Evolutionary conservation across 2,113 vertebrate genomes (phyloP).

Genomic region (Cyphomyrus discorhynchus): DNA sequence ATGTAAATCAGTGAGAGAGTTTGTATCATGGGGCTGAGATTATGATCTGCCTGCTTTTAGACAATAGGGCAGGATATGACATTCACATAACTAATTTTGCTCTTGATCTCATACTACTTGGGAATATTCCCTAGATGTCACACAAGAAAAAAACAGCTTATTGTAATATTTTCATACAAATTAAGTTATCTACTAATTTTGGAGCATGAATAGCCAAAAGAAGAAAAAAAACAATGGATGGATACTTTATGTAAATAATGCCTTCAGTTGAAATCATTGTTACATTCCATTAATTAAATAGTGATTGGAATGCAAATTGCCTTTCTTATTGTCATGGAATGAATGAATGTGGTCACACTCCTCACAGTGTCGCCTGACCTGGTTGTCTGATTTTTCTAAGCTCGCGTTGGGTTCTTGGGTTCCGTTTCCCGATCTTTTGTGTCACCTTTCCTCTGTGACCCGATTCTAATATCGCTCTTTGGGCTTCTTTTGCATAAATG

Average conservation of each 20-base stretch:
- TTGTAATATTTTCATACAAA: slow-evolving; percentile 5
- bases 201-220: background rate
- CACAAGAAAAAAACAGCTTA: background rate
- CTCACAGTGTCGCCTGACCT: no score
- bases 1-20: background rate
- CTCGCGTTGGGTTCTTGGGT: background rate
- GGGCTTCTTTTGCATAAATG: slow-evolving; percentile 2
- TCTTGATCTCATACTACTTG: background rate
- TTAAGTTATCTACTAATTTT: background rate
- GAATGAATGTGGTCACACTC: background rate
- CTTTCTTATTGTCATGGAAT: background rate
- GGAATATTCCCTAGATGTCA: background rate
- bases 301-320: background rate
- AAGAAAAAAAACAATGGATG: background rate
- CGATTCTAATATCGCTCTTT: slow-evolving; percentile 1
- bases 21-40: background rate
- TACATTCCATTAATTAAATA: background rate
- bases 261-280: background rate
- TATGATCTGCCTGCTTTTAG: background rate
- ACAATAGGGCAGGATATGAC: background rate
- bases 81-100: background rate
- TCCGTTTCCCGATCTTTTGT: background rate
- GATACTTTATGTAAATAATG: background rate
- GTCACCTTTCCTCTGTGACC: background rate
- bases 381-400: background rate